phyloP scores from a whole-genome alignment of 2,888 invertebrate genomes.

The Ichneumoninae sp. region DNA sequence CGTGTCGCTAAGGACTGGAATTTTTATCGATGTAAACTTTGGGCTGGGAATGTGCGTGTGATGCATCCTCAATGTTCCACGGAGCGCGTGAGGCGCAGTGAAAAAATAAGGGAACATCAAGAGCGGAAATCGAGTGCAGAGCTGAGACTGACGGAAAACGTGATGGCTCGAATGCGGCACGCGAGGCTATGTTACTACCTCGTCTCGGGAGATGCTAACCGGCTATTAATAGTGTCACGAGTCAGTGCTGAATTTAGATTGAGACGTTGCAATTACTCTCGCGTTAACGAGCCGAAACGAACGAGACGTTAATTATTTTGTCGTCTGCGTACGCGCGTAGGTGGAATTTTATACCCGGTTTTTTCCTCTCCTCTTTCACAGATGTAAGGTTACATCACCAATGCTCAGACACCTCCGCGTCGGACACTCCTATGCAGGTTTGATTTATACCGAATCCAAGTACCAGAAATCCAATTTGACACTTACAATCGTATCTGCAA shows the following conservation, averaged over 20 bases:
- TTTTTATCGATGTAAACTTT: no score
- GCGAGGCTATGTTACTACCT: not conserved
- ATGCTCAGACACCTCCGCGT: no score
- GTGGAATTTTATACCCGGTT: no score
- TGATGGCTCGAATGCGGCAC: slow-evolving; percentile 18
- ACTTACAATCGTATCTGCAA: no score
- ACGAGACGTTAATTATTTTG: not conserved
- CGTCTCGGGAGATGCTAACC: slow-evolving; percentile 12
- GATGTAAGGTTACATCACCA: not conserved
- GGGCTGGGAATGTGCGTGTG: no score
- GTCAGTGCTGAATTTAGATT: not conserved
- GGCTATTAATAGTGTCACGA: not conserved
- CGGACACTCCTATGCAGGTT: no score
- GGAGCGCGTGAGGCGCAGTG: not conserved
- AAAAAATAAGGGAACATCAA: not conserved
- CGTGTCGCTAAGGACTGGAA: no score
- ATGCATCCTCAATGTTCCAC: not conserved
- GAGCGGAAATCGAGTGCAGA: slow-evolving; percentile 1
- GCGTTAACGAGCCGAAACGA: not conserved
- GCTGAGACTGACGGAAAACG: not conserved
- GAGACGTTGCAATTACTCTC: not conserved
- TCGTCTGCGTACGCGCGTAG: not conserved
- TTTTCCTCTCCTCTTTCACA: not conserved
- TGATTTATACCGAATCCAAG: no score
- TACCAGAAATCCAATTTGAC: no score